Percentiles rank a stretch among this genome's conserved stretches.
phyloP scores from a whole-genome alignment of 92 coral and sea anemone species.

The Nematostella vectensis region DNA sequence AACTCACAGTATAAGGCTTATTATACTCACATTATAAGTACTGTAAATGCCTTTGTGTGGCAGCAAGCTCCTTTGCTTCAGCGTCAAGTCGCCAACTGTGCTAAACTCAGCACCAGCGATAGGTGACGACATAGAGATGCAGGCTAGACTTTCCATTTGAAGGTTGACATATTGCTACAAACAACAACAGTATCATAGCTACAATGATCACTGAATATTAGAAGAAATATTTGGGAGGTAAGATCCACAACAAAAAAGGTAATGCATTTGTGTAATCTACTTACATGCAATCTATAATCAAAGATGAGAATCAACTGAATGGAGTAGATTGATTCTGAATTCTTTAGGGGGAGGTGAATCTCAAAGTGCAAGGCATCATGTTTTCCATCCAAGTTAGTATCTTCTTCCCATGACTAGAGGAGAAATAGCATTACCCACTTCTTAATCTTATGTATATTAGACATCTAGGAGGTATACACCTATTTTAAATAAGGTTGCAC shows the following conservation, averaged over 20 bases:
- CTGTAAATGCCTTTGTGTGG: slow-evolving; percentile 75
- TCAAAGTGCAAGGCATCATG: slow-evolving; percentile 74
- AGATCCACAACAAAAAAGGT: background rate
- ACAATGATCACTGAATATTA: background rate
- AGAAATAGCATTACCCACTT: too few species aligned
- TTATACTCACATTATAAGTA: slow-evolving; percentile 59
- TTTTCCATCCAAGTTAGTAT: slow-evolving; percentile 80
- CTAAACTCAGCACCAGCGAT: slow-evolving; percentile 87
- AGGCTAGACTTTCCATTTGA: slow-evolving; percentile 89
- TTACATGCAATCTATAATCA: slow-evolving; percentile 89
- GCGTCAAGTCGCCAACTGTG: slow-evolving; percentile 74
- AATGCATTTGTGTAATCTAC: too few species aligned
- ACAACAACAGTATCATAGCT: background rate
- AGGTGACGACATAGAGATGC: slow-evolving; percentile 58
- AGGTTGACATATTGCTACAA: slow-evolving; percentile 73
- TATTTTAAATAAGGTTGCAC: too few species aligned
- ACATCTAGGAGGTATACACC: too few species aligned
- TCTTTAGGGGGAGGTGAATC: slow-evolving; percentile 62
- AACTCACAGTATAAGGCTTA: too few species aligned
- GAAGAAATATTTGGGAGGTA: slow-evolving; percentile 3
- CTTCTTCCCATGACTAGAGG: slow-evolving; percentile 89
- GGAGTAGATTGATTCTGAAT: slow-evolving; percentile 69
- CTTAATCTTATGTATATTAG: too few species aligned
- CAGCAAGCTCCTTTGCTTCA: slow-evolving; percentile 64
- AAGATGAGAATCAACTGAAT: slow-evolving; percentile 68